Evolutionary conservation across 2,113 vertebrate genomes (phyloP), one percentile per base, ranked within the genome.

Genomic region (Macrotus californicus): DNA sequence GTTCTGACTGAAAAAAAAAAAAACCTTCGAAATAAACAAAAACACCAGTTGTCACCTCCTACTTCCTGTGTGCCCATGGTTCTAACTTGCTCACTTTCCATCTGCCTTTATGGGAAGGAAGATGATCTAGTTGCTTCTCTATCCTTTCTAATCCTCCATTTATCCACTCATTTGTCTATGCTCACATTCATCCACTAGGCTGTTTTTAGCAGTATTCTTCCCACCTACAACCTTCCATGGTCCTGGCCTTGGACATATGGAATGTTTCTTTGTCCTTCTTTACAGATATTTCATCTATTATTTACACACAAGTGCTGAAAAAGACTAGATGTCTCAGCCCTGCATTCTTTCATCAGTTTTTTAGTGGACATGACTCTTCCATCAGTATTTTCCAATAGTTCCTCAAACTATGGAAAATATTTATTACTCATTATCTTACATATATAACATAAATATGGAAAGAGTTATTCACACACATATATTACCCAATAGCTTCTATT

Each of bases 161-260:
- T 24, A 3, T 43, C 61, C 43, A 3, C 41, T 56, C 52, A 26
- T 21, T 4, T 70, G 29, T 13, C 6, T 24, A 31, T 76, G 19
- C 19, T 10, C 4, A 16, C 26, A 84, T 9, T 11, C 2, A 54
- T 13, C 2, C 2, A 31, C 10, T 36, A 29, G 36, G 10, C 41
- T 61, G 1, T 4, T 56, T 64, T 29, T 15, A 34, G 29, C 75
- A 43, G 36, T n/a, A 36, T 50, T 66, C 36, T 1, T 43, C 6
- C 15, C 1, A 69, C 46, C 1, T 26, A 29, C 14, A 15, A 5
- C 1, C 2, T 52, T 22, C 11, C 13, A 1, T 6, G 11, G 34
- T 0, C 13, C 1, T 67, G 7, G 64, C 18, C 14, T 34, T 43
- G 43, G 39, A 70, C 16, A 13, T 13, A 19, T 2, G 2, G 0